A percentile compares a stretch with the other conserved stretches of the same genome.
Evolutionary conservation across 2,888 invertebrate species (phyloP).

Genomic region (Mellilla xanthometata): DNA sequence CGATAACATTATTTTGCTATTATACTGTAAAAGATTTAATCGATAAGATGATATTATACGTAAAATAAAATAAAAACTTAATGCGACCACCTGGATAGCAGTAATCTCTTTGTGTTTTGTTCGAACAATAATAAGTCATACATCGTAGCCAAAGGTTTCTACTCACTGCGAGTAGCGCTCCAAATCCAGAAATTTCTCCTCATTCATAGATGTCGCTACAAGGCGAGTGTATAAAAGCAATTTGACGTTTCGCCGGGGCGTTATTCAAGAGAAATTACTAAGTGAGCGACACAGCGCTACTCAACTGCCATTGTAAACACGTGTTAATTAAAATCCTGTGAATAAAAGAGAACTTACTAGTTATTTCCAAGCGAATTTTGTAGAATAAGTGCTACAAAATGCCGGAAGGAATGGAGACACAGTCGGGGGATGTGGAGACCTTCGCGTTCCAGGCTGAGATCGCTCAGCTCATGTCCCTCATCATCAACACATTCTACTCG

Average conservation of each 20-base stretch:
- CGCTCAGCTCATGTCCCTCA: conserved; percentile 99
- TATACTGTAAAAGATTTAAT: no score
- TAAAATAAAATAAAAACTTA: no score
- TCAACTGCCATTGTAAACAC: conserved; percentile 54
- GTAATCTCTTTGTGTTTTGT: no score
- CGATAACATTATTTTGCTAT: no score
- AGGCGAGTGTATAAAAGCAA: conserved; percentile 55
- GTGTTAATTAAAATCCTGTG: conserved; percentile 47
- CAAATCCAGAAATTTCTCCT: conserved; percentile 67
- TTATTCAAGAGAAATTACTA: conserved; percentile 49
- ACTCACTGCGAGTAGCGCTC: conserved; percentile 50
- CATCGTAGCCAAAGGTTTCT: conserved; percentile 34
- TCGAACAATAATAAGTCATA: no score
- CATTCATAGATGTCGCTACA: conserved; percentile 63
- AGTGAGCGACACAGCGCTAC: conserved; percentile 46
- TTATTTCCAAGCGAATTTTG: conserved; percentile 36
- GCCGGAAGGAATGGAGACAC: conserved; percentile 89
- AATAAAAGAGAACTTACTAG: conserved; percentile 30
- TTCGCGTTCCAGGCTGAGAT: conserved; percentile 99
- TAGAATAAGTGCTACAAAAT: conserved; percentile 79
- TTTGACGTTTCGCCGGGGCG: conserved; percentile 47
- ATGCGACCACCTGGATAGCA: no score
- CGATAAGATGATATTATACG: no score
- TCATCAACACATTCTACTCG: conserved; percentile 99
- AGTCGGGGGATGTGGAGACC: conserved; percentile 92